Evolutionary conservation across 2,888 invertebrate species (phyloP), one percentile per base, ranked within the genome.

Genomic region (Metellina segmentata): DNA sequence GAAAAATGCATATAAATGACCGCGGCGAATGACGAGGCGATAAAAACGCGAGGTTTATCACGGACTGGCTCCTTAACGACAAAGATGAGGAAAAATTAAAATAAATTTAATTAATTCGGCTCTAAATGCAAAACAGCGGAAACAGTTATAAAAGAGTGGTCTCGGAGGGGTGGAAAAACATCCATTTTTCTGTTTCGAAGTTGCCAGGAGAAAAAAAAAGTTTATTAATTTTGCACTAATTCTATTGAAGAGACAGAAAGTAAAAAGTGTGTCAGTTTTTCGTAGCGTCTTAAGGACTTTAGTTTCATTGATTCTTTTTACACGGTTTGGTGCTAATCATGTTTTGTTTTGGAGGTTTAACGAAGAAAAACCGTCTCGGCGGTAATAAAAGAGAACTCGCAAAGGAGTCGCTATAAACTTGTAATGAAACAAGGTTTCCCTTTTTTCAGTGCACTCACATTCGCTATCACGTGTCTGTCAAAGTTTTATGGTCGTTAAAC

Each of bases 101-200:
- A 88, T 88, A 81, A 81, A 88, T 74, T 88, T 81, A 88, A 88
- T 88, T 88, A 88, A 81, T 81, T 88, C 61, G 81, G 72, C 74
- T 61, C 88, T 19, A 75, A 81, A 88, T 81, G 72, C 78, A 78
- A 49, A 77, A 69, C 7, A 16, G 70, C 78, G 70, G 78, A 85
- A 78, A 85, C 49, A n/a, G 77, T 85, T 77, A 77, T 51, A n/a
- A 77, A 85, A 69, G 78, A 85, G 61, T n/a, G 49, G 85, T 34
- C 9, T 11, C 52, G 13, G 72, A 71, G 48, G 19, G 34, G 4
- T 9, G 71, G 34, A 75, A 85, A 74, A 74, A 83, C 72, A 9
- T 8, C 11, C 34, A 1, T 75, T 6, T 53, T 34, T 16, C 52
- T 7, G 79, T 75, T 20, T n/a, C 79, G 52, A 51, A 52, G 53